A percentile compares a stretch with the other conserved stretches of the same genome.
These are phyloP conservation scores for Ridgeia piscesae DNA, from an alignment of 1,140 invertebrate species.

Conservation along the genomic window DNA sequence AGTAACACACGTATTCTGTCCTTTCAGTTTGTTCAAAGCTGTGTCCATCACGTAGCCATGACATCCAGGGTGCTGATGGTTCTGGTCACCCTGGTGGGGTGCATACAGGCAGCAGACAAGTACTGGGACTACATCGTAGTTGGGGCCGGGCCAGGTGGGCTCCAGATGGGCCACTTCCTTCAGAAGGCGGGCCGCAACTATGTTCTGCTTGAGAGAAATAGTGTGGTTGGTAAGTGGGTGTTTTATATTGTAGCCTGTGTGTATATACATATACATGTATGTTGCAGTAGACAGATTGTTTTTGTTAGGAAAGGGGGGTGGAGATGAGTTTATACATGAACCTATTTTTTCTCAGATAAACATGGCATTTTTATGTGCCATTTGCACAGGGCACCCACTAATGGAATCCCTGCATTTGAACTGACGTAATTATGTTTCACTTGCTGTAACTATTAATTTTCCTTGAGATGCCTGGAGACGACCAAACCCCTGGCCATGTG, in stretches of 20 bases:
- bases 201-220: constrained; percentile 56
- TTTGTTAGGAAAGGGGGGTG: too few species aligned
- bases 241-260: not conserved
- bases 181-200: constrained; percentile 53
- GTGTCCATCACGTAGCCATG: not conserved
- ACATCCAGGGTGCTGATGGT: not conserved
- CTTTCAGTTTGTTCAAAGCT: not conserved
- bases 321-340: too few species aligned
- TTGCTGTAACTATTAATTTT: too few species aligned
- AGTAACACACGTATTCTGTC: not conserved
- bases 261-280: too few species aligned
- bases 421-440: too few species aligned
- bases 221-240: constrained; percentile 53
- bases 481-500: too few species aligned
- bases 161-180: constrained; percentile 59
- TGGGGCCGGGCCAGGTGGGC: constrained; percentile 59
- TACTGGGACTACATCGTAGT: constrained; percentile 58
- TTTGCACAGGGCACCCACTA: too few species aligned
- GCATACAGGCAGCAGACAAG: constrained; percentile 7
- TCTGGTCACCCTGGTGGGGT: not conserved
- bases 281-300: too few species aligned
- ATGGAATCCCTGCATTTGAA: too few species aligned
- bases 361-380: too few species aligned
- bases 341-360: too few species aligned
- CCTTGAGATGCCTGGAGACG: too few species aligned